Evolutionary conservation across 2,888 invertebrate species (phyloP).

Genomic region (Andrena bicolor): DNA sequence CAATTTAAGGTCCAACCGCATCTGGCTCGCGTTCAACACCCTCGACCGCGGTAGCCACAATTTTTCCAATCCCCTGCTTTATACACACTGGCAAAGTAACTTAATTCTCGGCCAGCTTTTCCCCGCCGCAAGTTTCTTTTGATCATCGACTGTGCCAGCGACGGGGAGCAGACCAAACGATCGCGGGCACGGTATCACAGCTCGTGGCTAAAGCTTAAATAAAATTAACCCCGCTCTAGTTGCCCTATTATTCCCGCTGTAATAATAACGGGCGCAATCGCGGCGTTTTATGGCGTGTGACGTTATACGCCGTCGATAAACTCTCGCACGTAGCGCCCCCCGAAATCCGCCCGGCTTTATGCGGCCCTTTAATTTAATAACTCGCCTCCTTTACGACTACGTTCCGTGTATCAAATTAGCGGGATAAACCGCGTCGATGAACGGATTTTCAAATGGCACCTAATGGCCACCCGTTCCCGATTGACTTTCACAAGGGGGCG

Average conservation of each 20-base stretch:
- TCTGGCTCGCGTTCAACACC: neutral
- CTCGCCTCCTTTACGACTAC: constrained; percentile 16
- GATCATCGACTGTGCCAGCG: neutral
- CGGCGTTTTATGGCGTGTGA: constrained; percentile 28
- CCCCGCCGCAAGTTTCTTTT: constrained; percentile 10
- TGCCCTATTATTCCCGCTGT: neutral
- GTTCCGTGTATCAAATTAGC: constrained; percentile 21
- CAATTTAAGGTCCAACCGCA: neutral
- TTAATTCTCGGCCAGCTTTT: constrained; percentile 8
- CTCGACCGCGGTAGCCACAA: neutral
- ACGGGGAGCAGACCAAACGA: neutral
- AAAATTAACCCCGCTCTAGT: constrained; percentile 32
- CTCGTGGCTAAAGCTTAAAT: constrained; percentile 9
- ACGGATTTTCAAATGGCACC: constrained; percentile 13
- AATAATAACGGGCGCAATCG: constrained; percentile 24
- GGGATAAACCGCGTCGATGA: constrained; percentile 20
- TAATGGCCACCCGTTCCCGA: too few relatives aligned
- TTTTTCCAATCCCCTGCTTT: constrained; percentile 8
- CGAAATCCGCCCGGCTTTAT: constrained; percentile 29
- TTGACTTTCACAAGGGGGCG: too few relatives aligned
- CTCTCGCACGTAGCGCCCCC: neutral
- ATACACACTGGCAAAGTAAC: constrained; percentile 5
- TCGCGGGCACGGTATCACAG: constrained; percentile 6
- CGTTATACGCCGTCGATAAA: constrained; percentile 33
- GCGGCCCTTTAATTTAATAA: constrained; percentile 37